Evolutionary conservation across 2,113 vertebrate species (phyloP), one percentile per base, ranked within the genome.

Genomic region (Butorides virescens): DNA sequence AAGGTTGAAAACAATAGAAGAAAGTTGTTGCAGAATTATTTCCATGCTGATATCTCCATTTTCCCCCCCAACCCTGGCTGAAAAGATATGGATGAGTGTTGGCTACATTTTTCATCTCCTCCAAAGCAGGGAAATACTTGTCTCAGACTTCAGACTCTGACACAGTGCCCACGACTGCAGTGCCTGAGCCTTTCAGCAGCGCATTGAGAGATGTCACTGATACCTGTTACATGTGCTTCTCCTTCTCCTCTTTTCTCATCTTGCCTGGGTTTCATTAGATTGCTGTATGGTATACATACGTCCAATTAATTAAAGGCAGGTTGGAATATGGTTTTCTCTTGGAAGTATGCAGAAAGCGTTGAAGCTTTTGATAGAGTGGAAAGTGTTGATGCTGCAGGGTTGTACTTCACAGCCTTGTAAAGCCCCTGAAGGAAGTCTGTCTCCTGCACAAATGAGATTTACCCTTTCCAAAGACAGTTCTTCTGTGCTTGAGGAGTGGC

Each of bases 331-430:
- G n/a, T 68, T 96, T 96, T 75, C 83, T 82, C 70, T 91, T 62
- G 61, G 65, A 95, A 93, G 77, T 58, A 59, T 82, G 73, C 76
- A 90, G 94, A 82, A 95, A 90, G 52, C 4, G 13, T 75, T 92
- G 82, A 90, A 86, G 75, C 76, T 34, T 75, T 21, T 55, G 85
- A 94, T 85, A 78, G 65, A 87, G 37, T 23, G 0, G 5, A 89
- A 94, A 93, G 53, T 85, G 91, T 96, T 95, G 92, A 92, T 92
- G 94, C 96, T 96, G 76, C 74, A 82, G 96, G 97, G 91, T 39
- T 91, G 66, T 92, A 81, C 88, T 96, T 95, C 96, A 93, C 89
- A 97, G 77, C 46, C 77, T 74, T 76, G 62, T 79, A 68, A 88
- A 87, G 61, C 6, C 92, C 95, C 86, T 85, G 17, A 39, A 91